Base-by-base conservation (phyloP, 1,140 invertebrate species). In the Caerostris darwini region DNA sequence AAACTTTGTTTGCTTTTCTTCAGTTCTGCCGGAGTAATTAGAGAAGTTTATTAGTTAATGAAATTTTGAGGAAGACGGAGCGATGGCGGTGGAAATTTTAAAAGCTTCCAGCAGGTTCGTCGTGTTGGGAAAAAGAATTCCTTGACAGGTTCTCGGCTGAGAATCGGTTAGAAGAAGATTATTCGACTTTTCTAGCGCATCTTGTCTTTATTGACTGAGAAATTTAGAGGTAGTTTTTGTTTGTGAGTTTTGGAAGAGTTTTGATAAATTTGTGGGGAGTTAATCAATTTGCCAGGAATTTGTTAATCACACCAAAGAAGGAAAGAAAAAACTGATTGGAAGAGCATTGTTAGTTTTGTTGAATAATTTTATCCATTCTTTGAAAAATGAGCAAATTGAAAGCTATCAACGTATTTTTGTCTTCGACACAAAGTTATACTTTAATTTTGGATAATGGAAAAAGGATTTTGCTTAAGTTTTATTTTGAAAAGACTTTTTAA, bases 1-100 rank as follows among this genome's bases (percentile, higher is more conserved):
- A 77, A 34, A 77, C 71, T 77, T 77, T 77, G 71, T 77, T 77
- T 77, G 71, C 71, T 77, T 53, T 77, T 77, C 71, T 77, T 77
- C 7, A 53, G 12, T 34, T 50, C 71, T 34, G 34, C 34, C 10
- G 34, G 53, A 77, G 71, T 77, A 77, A 77, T 77, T 77, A 77
- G 71, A 77, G 69, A 77, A 77, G 71, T 77, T 77, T 77, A 77
- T 77, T 77, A 77, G 19, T 77, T 77, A 77, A 77, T 77, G 71
- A 77, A 77, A 34, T 77, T 77, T 77, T 5, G 71, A 34, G 34
- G 34, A 50, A 77, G 2, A 77, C 12, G 71, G 53, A 77, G 34
- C 10, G 8, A 53, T 34, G 34, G 19, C 71, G 71, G 53, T 77
- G 53, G 71, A 77, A 77, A 77, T 77, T 77, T 77, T 77, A 77